These are phyloP conservation scores for Sterrhoptilus dennistouni DNA, from an alignment of 2,113 vertebrate species.

Conservation along the genomic window DNA sequence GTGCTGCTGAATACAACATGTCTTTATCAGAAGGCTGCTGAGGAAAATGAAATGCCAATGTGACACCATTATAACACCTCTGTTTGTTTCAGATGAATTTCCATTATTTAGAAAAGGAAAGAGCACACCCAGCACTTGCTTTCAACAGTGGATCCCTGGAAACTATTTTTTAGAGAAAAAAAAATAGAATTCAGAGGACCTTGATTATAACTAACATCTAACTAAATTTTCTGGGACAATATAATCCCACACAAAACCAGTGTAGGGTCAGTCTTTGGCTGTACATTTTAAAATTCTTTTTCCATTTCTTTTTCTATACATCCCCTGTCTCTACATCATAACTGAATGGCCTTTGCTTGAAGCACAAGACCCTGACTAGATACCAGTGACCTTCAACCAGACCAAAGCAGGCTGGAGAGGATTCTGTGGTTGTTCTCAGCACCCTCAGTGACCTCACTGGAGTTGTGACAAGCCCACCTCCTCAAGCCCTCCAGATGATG, in stretches of 20 bases:
- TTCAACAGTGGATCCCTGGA: neutral
- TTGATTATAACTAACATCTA: neutral
- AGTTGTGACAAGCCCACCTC: neutral
- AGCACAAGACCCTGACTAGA: too few species aligned
- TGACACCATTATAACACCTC: neutral
- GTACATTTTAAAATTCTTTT: neutral
- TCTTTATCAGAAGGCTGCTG: conserved; percentile 3
- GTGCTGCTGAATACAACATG: neutral
- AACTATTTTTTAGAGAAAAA: neutral
- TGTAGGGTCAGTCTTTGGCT: neutral
- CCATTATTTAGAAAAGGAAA: neutral
- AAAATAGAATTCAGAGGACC: neutral
- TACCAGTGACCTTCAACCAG: neutral
- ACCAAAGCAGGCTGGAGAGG: neutral
- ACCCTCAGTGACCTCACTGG: fast-evolving
- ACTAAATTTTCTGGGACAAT: neutral
- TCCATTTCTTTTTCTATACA: neutral
- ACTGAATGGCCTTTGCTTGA: fast-evolving
- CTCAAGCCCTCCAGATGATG: fast-evolving
- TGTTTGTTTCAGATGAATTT: neutral
- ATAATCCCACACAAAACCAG: neutral
- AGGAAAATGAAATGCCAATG: neutral
- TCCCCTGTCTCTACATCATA: neutral
- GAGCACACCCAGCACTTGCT: neutral
- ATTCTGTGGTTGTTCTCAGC: fast-evolving